Evolutionary conservation across 1,140 invertebrate species (phyloP).

Genomic region (Hyphantria cunea): DNA sequence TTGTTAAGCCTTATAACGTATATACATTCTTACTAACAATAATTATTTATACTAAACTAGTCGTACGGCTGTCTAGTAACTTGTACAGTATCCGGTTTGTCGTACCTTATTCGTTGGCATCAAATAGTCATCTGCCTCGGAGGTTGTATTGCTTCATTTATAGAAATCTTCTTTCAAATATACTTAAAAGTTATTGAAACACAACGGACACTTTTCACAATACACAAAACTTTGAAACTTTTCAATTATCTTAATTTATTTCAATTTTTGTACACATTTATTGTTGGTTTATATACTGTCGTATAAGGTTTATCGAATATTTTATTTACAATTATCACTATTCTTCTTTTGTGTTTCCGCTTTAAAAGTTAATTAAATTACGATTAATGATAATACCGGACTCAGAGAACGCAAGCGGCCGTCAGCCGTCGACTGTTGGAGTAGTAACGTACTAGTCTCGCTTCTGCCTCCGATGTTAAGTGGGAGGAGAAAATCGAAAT

Average conservation of each 20-base stretch:
- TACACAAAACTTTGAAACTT: slow-evolving; percentile 56
- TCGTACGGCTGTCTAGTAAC: slow-evolving; percentile 58
- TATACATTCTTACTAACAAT: slow-evolving; percentile 14
- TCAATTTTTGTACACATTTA: slow-evolving; percentile 4
- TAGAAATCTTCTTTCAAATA: slow-evolving; percentile 31
- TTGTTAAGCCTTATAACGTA: slow-evolving; percentile 15
- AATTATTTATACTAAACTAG: slow-evolving; percentile 55
- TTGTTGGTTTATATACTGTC: neutral
- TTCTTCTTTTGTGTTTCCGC: slow-evolving; percentile 34
- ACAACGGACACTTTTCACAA: slow-evolving; percentile 64
- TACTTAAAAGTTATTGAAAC: slow-evolving; percentile 50
- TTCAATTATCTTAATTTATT: slow-evolving; percentile 16
- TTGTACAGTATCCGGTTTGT: slow-evolving; percentile 70
- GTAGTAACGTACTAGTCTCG: slow-evolving; percentile 62
- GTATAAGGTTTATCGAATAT: neutral
- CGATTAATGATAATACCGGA: slow-evolving; percentile 35
- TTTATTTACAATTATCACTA: slow-evolving; percentile 50
- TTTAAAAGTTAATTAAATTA: slow-evolving; percentile 21
- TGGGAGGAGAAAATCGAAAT: slow-evolving; percentile 62
- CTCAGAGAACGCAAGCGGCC: slow-evolving; percentile 56
- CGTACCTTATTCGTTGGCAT: slow-evolving; percentile 73
- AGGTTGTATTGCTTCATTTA: slow-evolving; percentile 59
- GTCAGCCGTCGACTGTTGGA: slow-evolving; percentile 65
- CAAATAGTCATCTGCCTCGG: slow-evolving; percentile 57
- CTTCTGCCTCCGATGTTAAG: slow-evolving; percentile 46